Evolutionary conservation across 2,113 vertebrate genomes (phyloP).

Genomic region (Archilochus colubris): DNA sequence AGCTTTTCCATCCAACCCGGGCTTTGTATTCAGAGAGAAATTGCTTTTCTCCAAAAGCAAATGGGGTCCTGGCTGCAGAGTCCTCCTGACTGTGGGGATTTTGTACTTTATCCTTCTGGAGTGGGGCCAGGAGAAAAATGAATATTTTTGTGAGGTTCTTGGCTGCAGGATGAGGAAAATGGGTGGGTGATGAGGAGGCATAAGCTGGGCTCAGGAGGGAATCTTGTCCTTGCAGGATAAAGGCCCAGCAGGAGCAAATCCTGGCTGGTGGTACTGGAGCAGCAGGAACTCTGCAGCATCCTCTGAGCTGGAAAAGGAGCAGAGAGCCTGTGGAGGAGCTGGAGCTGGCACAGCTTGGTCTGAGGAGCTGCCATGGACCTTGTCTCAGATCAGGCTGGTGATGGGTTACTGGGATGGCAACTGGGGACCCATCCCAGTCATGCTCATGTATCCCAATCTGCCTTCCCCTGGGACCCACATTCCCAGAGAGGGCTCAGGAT

Average conservation of each 20-base stretch:
- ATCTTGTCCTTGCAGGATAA: background rate
- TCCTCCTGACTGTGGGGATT: background rate
- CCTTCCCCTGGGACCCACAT: fast-evolving
- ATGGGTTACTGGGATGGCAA: background rate
- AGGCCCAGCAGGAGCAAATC: background rate
- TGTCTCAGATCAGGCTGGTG: background rate
- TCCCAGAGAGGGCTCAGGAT: background rate
- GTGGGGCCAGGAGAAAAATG: background rate
- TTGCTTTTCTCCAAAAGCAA: background rate
- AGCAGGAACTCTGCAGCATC: background rate
- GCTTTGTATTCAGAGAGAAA: background rate
- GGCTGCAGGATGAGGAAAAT: background rate
- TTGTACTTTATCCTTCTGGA: background rate
- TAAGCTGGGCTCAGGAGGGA: background rate
- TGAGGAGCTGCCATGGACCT: background rate
- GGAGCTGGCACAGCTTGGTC: background rate
- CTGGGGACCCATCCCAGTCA: background rate
- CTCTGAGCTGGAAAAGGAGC: background rate
- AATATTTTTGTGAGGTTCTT: background rate
- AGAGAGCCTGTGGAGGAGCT: fast-evolving
- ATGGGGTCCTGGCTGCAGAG: background rate
- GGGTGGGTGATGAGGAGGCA: background rate
- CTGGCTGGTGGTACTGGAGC: background rate
- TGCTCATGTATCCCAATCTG: background rate
- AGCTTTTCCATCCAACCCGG: background rate